Evolutionary conservation across 2,797 vertebrate species (phyloP).

Genomic region (Lates japonicus): DNA sequence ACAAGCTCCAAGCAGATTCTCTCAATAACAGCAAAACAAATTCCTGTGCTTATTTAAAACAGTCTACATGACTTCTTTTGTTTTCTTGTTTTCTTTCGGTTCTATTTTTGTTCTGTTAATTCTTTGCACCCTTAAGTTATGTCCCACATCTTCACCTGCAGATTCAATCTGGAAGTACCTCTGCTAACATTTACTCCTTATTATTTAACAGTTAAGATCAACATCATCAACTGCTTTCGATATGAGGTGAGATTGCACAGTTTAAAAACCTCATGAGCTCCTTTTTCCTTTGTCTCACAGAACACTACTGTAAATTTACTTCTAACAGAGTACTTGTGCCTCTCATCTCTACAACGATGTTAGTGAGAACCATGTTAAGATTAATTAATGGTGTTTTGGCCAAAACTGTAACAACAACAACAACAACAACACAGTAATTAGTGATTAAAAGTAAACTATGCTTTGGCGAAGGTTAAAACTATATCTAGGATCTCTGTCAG

Average conservation of each 20-base stretch:
- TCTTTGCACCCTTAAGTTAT: too few species aligned
- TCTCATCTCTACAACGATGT: background rate
- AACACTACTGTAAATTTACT: too few species aligned
- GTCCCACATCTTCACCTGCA: too few species aligned
- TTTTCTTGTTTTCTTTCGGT: too few species aligned
- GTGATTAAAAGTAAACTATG: background rate
- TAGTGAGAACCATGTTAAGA: background rate
- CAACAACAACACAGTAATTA: too few species aligned
- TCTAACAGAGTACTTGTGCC: too few species aligned
- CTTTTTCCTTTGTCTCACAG: background rate
- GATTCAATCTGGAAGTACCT: too few species aligned
- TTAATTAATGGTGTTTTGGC: background rate
- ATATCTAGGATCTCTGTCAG: background rate
- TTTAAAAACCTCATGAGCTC: constrained; percentile 5
- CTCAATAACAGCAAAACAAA: background rate
- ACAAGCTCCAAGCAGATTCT: too few species aligned
- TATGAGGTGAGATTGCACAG: background rate
- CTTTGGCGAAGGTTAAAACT: background rate
- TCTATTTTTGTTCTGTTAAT: background rate
- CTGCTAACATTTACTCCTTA: too few species aligned
- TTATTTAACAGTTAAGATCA: too few species aligned
- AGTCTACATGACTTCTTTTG: background rate
- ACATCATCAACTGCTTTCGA: background rate
- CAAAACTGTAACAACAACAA: background rate
- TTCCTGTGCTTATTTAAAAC: background rate